Conservation (phyloP, 2,113 vertebrate species). For the Notarius lentiginosus region DNA sequence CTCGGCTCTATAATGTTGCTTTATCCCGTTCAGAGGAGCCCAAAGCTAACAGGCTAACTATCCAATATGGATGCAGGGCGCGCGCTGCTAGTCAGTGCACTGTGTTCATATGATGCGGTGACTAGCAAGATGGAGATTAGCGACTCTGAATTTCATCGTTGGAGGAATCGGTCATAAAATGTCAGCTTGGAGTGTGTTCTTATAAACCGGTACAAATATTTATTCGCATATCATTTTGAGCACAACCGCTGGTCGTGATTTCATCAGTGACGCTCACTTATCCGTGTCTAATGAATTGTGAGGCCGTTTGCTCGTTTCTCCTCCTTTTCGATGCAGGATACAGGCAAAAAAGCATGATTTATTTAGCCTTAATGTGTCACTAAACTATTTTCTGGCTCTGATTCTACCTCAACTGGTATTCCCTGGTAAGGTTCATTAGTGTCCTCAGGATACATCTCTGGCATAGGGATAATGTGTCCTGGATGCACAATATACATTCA, state of each 20-base stretch:
- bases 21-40: slow-evolving; percentile 23
- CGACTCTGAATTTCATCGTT: slow-evolving; percentile 13
- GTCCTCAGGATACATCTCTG: background rate
- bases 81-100: slow-evolving; percentile 34
- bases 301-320: background rate
- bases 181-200: background rate
- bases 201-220: background rate
- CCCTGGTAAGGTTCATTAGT: background rate
- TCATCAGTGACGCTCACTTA: slow-evolving; percentile 3
- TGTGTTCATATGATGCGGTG: slow-evolving; percentile 36
- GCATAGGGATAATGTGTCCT: background rate
- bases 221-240: background rate
- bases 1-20: background rate
- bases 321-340: slow-evolving; percentile 16
- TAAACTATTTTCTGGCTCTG: background rate
- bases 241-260: slow-evolving; percentile 31
- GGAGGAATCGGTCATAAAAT: background rate
- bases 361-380: background rate
- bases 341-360: slow-evolving; percentile 5
- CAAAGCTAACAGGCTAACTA: slow-evolving; percentile 50
- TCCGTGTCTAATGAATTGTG: slow-evolving; percentile 12
- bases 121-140: slow-evolving; percentile 42
- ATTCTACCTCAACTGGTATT: background rate
- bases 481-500: no score
- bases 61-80: slow-evolving; percentile 56